These are phyloP conservation scores for Tetrao urogallus DNA, from an alignment of 2,113 vertebrate genomes.

Conservation along the genomic window DNA sequence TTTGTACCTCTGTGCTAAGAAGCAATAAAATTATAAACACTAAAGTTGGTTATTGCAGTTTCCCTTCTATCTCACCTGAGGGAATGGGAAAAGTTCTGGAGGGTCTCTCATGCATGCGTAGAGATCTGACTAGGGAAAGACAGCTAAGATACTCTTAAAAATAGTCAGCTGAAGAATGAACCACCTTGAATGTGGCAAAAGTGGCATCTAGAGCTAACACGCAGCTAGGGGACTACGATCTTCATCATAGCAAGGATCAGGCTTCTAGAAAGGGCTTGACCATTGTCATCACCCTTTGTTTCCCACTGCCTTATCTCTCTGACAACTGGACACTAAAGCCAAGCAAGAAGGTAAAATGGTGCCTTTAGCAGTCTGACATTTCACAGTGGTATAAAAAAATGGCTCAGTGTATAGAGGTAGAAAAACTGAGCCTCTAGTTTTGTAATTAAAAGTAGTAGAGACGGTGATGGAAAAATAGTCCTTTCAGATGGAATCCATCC, in stretches of 20 bases:
- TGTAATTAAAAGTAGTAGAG: not conserved
- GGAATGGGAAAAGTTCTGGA: not conserved
- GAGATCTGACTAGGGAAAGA: not conserved
- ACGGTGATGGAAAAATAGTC: not conserved
- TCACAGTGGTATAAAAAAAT: not conserved
- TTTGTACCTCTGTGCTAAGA: not conserved
- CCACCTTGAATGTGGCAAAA: not conserved
- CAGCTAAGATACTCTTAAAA: not conserved
- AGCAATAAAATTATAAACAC: not conserved
- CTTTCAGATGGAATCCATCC: not conserved
- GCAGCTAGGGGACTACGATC: not conserved
- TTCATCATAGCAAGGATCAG: not conserved
- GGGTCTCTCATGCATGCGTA: not conserved
- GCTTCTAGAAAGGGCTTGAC: not conserved
- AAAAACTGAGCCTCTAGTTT: not conserved
- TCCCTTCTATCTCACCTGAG: not conserved
- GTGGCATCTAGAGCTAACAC: not conserved
- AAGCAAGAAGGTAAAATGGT: not conserved
- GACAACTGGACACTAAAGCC: not conserved
- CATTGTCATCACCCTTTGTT: not conserved
- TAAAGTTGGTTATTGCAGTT: not conserved
- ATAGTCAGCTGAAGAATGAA: not conserved
- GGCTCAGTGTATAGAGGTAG: not conserved
- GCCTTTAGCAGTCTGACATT: not conserved
- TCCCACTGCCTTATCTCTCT: not conserved